phyloP scores from a whole-genome alignment of 2,797 vertebrate genomes.

The Buphagus erythrorhynchus region DNA sequence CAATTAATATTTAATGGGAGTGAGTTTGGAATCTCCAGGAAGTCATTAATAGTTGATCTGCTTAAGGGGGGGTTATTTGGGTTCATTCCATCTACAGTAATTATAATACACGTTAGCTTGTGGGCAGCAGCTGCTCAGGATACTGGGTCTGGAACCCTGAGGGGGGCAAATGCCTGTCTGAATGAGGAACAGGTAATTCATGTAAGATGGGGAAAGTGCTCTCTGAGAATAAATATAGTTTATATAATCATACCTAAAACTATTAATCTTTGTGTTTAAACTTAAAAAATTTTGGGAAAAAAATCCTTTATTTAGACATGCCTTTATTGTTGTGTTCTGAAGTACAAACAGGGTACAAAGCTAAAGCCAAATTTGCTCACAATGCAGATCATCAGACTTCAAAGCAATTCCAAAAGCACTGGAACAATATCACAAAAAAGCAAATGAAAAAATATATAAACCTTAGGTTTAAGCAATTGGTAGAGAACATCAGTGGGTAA shows the following conservation, averaged over 20 bases:
- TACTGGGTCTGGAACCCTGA: not conserved
- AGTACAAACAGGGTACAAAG: not conserved
- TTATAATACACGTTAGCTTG: not conserved
- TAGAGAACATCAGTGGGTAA: not conserved
- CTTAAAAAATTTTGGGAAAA: not conserved
- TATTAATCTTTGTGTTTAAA: not conserved
- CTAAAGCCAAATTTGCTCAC: not conserved
- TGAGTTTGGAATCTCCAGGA: constrained; percentile 44
- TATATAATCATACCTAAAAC: not conserved
- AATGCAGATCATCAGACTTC: not conserved
- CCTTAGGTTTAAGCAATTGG: not conserved
- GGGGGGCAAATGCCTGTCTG: not conserved
- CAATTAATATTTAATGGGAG: constrained; percentile 50
- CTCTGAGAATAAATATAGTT: not conserved
- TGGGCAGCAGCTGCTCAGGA: not conserved
- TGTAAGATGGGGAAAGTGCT: not conserved
- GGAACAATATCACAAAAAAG: not conserved
- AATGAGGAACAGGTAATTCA: not conserved
- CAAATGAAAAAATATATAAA: not conserved
- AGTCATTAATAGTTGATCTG: constrained; percentile 32
- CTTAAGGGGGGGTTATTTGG: not conserved
- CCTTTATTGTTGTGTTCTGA: not conserved
- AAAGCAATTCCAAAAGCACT: not conserved
- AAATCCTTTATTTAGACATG: not conserved
- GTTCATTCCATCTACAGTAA: not conserved